phyloP scores from a whole-genome alignment of 2,113 vertebrate genomes.

The Melanotaenia duboulayi region DNA sequence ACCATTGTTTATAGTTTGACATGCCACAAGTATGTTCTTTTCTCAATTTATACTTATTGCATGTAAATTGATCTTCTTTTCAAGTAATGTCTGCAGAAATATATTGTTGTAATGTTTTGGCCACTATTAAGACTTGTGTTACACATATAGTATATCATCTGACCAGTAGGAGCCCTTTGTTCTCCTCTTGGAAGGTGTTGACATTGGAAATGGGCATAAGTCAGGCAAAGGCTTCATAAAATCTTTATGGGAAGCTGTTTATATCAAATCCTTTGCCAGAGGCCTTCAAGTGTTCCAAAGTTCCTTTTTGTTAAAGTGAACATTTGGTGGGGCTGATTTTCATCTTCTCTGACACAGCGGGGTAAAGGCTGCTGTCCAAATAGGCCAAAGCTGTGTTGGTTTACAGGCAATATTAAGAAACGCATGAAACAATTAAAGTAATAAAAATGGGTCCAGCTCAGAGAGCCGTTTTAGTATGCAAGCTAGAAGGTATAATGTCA shows the following conservation, averaged over 20 bases:
- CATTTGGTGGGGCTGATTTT: slow-evolving; percentile 53
- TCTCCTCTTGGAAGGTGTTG: slow-evolving; percentile 13
- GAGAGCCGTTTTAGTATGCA: too few species aligned
- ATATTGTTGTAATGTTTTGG: background rate
- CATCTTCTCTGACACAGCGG: slow-evolving; percentile 47
- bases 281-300: slow-evolving; percentile 41
- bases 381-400: too few species aligned
- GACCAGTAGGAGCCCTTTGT: background rate
- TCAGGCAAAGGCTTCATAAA: slow-evolving; percentile 27
- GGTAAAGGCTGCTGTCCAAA: slow-evolving; percentile 27
- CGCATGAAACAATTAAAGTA: too few species aligned
- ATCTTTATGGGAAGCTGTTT: slow-evolving; percentile 54
- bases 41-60: background rate
- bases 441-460: too few species aligned
- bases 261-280: slow-evolving; percentile 58
- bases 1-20: background rate
- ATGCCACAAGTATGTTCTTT: slow-evolving; percentile 1
- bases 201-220: slow-evolving; percentile 33
- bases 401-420: too few species aligned
- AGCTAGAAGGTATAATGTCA: too few species aligned
- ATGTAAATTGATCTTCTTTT: background rate
- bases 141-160: background rate
- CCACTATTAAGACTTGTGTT: background rate
- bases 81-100: background rate
- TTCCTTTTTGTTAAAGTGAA: slow-evolving; percentile 38